Base-by-base conservation (phyloP, 1,140 invertebrate genomes). In the Sipha flava region DNA sequence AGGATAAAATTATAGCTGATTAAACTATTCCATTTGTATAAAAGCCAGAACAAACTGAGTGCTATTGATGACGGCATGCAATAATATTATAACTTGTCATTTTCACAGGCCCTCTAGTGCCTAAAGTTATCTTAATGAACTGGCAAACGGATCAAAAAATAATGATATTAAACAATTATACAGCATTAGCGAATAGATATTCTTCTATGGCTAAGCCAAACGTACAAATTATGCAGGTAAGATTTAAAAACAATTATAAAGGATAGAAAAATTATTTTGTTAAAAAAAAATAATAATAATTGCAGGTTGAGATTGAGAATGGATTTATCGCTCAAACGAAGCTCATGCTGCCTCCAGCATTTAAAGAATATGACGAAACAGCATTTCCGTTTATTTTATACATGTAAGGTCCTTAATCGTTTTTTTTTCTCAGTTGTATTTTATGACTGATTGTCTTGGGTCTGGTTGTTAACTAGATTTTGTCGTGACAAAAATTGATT, bases 301-400 rank as follows among this genome's bases (percentile, higher is more conserved):
- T 88, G 79, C 84, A 86, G 81, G 87, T 89, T 12, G 86, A 89
- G 81, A 85, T 89, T 10, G 87, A 88, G 80, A 86, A 84, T 31
- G 87, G 86, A 6, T 88, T 87, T 79, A 84, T 86, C 70, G 88
- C 88, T 12, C 86, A 88, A 64, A 92, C 94, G 0, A 87, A 91
- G 12, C 86, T 95, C 4, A 88, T 89, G 79, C 84, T 94, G 54
- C 93, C 93, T 1, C 92, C 92, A 0, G 91, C 91, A n/a, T 88
- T 94, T 80, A 86, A 91, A 70, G 92, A 94, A 83, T 90, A 92
- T 59, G 92, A 95, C 83, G 92, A 93, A 81, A 88, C 92, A 47
- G 90, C 91, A 10, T 94, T 95, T 84, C 94, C 94, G 0, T 83
- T 94, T n/a, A 88, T 94, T 0, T 85, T 94, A 31, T 89, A 92